Percentiles rank a stretch among this genome's conserved stretches.
Conservation (phyloP, 1,140 invertebrate genomes). For the Drosophila arawakana region DNA sequence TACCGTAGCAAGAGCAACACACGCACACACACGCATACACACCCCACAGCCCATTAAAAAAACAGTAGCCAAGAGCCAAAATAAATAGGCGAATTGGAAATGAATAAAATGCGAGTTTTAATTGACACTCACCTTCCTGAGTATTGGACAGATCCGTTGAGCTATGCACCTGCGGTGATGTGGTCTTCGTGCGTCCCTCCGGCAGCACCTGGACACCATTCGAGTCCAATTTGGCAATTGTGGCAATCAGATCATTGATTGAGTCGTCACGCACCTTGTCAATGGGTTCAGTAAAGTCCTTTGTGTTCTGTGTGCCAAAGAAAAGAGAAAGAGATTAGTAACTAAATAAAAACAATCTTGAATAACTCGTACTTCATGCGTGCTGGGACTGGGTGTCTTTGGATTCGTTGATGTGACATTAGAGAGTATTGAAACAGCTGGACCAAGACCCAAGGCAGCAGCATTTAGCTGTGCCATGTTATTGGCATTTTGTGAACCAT, state of each 20-base stretch:
- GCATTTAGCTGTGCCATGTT: slow-evolving; percentile 65
- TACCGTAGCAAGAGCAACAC: no score
- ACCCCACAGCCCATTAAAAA: slow-evolving; percentile 3
- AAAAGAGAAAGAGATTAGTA: not conserved
- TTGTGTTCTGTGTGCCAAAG: slow-evolving; percentile 63
- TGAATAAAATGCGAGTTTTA: not conserved
- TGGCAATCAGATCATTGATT: slow-evolving; percentile 93
- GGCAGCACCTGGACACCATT: slow-evolving; percentile 91
- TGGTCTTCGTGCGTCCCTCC: slow-evolving; percentile 85
- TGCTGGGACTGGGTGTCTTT: slow-evolving; percentile 91
- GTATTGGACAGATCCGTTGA: slow-evolving; percentile 86
- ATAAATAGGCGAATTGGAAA: not conserved
- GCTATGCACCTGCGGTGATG: slow-evolving; percentile 87
- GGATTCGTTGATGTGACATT: slow-evolving; percentile 92
- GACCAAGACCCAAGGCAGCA: slow-evolving; percentile 72
- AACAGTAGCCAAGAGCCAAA: slow-evolving; percentile 12
- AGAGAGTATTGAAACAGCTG: slow-evolving; percentile 78
- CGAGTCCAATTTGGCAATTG: slow-evolving; percentile 92
- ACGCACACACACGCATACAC: slow-evolving; percentile 14
- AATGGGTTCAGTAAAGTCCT: slow-evolving; percentile 85
- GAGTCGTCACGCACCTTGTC: slow-evolving; percentile 93
- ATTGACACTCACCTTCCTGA: slow-evolving; percentile 75
- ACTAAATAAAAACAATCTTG: no score
- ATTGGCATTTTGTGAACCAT: slow-evolving; percentile 37
- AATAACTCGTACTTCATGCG: slow-evolving; percentile 82